A percentile compares a stretch with the other conserved stretches of the same genome.
Conservation (phyloP, 2,888 invertebrate species). For the Bibio marci region DNA sequence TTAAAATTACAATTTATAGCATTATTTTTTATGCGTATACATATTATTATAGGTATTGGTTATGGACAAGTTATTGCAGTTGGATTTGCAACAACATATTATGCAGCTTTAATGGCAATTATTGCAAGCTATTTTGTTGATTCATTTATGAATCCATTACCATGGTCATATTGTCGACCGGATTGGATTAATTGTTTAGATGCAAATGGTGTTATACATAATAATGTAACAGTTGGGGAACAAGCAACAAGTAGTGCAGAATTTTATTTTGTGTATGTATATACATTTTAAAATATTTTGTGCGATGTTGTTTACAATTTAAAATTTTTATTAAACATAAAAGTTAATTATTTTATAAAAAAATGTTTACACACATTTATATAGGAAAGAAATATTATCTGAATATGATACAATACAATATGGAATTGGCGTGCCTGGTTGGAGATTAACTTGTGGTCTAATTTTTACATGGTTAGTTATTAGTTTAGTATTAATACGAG, state of each 20-base stretch:
- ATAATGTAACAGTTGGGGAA: too few species aligned
- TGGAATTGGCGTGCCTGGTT: constrained; percentile 37
- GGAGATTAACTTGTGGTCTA: constrained; percentile 34
- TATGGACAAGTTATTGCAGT: constrained; percentile 37
- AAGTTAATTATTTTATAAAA: too few species aligned
- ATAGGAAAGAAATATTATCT: constrained; percentile 34
- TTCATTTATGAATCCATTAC: constrained; percentile 40
- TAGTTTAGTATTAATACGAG: constrained; percentile 34
- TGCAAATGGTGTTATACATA: constrained; percentile 13
- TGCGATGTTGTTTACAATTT: too few species aligned
- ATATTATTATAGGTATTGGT: constrained; percentile 31
- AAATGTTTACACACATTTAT: too few species aligned
- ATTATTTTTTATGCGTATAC: not conserved
- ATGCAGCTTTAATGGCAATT: constrained; percentile 47
- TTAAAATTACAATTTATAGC: not conserved
- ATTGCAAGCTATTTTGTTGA: constrained; percentile 42
- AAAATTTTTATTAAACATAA: too few species aligned
- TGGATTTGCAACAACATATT: constrained; percentile 42
- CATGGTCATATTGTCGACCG: constrained; percentile 41
- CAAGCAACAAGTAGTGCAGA: not conserved
- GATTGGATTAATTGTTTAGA: constrained; percentile 33
- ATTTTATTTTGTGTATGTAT: constrained; percentile 4
- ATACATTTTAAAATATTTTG: not conserved
- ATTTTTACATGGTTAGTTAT: constrained; percentile 34
- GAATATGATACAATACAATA: constrained; percentile 32